Percentiles rank a stretch among this genome's conserved stretches.
phyloP scores from a whole-genome alignment of 2,797 vertebrate genomes.

The Scarus forsteni region DNA sequence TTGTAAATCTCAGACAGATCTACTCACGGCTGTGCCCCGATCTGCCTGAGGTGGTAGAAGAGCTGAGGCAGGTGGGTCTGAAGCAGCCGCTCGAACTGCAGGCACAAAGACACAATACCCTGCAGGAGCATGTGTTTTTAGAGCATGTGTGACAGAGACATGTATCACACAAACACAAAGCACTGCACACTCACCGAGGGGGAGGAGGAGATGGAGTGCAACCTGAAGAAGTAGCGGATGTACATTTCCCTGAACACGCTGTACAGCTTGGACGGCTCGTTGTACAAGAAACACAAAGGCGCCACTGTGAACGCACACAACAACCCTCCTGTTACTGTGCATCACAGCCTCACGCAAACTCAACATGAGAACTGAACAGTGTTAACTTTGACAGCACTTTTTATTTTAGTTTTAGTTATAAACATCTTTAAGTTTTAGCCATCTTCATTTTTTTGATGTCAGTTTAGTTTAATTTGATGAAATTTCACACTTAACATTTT shows the following conservation, averaged over 20 bases:
- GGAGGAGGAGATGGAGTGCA: conserved; percentile 98
- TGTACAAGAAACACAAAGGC: conserved; percentile 97
- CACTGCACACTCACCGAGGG: conserved; percentile 88
- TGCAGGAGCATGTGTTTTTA: conserved; percentile 68
- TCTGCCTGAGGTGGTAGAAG: conserved; percentile 96
- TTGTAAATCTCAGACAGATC: background rate
- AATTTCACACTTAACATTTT: too few relatives aligned
- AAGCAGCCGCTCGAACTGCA: conserved; percentile 96
- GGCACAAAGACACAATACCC: conserved; percentile 96
- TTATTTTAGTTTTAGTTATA: too few relatives aligned
- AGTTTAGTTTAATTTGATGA: too few relatives aligned
- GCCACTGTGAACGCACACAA: conserved; percentile 88
- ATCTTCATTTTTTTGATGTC: too few relatives aligned
- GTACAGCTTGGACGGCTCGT: conserved; percentile 97
- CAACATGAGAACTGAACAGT: background rate
- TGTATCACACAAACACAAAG: background rate
- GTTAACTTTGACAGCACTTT: too few relatives aligned
- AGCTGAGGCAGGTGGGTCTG: conserved; percentile 96
- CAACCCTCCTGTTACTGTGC: conserved; percentile 1
- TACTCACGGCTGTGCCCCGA: conserved; percentile 97
- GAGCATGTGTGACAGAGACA: background rate
- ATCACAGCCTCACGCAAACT: background rate
- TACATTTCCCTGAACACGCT: conserved; percentile 98
- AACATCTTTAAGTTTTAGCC: too few relatives aligned
- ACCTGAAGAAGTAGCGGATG: conserved; percentile 96